A percentile compares a stretch with the other conserved stretches of the same genome.
These are phyloP conservation scores for Atlantisia rogersi DNA, from an alignment of 2,113 vertebrate species.

Conservation along the genomic window DNA sequence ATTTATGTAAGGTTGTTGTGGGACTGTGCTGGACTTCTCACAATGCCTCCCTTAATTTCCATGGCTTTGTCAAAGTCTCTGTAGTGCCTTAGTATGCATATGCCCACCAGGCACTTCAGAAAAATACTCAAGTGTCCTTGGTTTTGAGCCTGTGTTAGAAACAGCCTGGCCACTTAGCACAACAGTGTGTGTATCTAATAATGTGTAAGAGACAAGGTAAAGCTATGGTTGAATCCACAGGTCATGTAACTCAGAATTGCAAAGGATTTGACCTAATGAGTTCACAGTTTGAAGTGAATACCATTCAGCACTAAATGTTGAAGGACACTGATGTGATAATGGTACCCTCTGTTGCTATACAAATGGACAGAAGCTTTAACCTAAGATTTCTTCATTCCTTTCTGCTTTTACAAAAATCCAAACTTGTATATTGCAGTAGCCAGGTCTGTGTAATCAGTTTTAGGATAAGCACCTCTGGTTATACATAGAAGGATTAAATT, in stretches of 20 bases:
- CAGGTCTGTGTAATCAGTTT: background rate
- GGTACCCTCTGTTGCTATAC: background rate
- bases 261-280: background rate
- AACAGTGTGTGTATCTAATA: background rate
- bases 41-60: background rate
- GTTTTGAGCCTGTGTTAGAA: background rate
- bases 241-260: background rate
- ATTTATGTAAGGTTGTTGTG: background rate
- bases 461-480: background rate
- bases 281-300: background rate
- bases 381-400: background rate
- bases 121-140: background rate
- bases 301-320: background rate
- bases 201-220: background rate
- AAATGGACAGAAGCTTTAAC: background rate
- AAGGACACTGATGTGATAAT: background rate
- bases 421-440: background rate
- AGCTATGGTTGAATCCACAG: background rate
- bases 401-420: background rate
- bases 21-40: background rate
- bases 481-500: background rate
- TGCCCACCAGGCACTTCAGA: background rate
- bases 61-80: background rate
- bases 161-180: background rate
- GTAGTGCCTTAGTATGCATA: rapidly evolving